Evolutionary conservation across 2,113 vertebrate species (phyloP).

Genomic region (Sturnira hondurensis): DNA sequence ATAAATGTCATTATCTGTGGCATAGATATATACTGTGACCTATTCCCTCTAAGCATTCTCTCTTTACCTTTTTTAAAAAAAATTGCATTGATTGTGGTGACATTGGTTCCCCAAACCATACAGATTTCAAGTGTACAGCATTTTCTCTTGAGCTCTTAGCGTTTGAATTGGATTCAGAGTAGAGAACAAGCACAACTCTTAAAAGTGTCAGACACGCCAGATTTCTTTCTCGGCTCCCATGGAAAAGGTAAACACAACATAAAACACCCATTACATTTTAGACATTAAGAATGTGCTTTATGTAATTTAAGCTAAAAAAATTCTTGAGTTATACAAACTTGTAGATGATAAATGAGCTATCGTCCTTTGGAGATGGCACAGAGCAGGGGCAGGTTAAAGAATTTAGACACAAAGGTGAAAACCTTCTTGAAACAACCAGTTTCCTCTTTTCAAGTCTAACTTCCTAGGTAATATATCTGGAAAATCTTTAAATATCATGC

Average conservation of each 20-base stretch:
- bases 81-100: no score
- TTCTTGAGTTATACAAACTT: slow-evolving; percentile 17
- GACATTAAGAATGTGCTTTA: slow-evolving; percentile 34
- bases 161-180: slow-evolving; percentile 46
- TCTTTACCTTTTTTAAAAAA: background rate
- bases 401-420: background rate
- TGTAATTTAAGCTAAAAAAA: slow-evolving; percentile 37
- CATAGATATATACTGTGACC: background rate
- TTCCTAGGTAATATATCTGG: background rate
- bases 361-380: background rate
- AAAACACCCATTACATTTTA: slow-evolving; percentile 32
- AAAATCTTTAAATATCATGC: background rate
- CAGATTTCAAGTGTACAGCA: no score
- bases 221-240: slow-evolving; percentile 27
- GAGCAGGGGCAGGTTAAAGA: background rate
- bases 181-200: slow-evolving; percentile 34
- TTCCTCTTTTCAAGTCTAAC: background rate
- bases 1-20: background rate
- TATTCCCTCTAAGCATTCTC: slow-evolving; percentile 38
- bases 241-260: slow-evolving; percentile 53
- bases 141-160: slow-evolving; percentile 32
- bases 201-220: slow-evolving; percentile 53
- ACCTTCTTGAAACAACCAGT: background rate
- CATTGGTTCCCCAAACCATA: no score
- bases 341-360: background rate